These are phyloP conservation scores for Sebastes matsubarae DNA, from an alignment of 2,797 vertebrate species.

Conservation along the genomic window DNA sequence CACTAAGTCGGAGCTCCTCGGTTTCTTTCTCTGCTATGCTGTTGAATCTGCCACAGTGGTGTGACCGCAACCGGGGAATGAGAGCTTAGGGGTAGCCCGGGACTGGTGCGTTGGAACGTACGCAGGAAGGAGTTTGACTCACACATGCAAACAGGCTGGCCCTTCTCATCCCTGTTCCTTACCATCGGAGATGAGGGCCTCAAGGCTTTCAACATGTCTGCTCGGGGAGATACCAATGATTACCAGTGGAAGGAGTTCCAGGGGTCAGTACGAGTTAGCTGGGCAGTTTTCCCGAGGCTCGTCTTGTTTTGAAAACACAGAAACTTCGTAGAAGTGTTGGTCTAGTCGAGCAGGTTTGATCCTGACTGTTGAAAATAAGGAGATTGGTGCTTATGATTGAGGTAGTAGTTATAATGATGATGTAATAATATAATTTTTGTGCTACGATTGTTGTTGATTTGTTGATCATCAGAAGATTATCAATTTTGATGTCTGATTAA, in stretches of 20 bases:
- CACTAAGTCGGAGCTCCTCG: not conserved
- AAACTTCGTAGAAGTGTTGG: not conserved
- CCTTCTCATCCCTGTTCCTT: conserved; percentile 30
- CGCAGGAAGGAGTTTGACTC: conserved; percentile 10
- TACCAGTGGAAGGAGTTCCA: conserved; percentile 84
- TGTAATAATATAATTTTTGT: not conserved
- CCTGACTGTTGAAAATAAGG: not conserved
- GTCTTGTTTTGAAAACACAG: not conserved
- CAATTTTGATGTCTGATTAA: not conserved
- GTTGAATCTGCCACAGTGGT: conserved; percentile 59
- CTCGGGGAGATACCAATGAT: conserved; percentile 65
- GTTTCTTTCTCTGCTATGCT: conserved; percentile 29
- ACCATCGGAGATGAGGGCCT: conserved; percentile 37
- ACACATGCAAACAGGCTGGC: conserved; percentile 38
- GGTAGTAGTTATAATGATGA: not conserved
- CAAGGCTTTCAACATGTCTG: conserved; percentile 60
- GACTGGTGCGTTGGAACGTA: not conserved
- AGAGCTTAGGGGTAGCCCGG: not conserved
- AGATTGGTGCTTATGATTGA: not conserved
- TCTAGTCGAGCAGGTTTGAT: not conserved
- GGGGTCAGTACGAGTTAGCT: conserved; percentile 74
- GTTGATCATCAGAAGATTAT: not conserved
- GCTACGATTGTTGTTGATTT: not conserved
- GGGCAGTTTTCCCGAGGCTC: not conserved
- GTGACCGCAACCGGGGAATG: conserved; percentile 16